Evolutionary conservation across 2,797 vertebrate genomes (phyloP).

Genomic region (Amphiprion clarkii): DNA sequence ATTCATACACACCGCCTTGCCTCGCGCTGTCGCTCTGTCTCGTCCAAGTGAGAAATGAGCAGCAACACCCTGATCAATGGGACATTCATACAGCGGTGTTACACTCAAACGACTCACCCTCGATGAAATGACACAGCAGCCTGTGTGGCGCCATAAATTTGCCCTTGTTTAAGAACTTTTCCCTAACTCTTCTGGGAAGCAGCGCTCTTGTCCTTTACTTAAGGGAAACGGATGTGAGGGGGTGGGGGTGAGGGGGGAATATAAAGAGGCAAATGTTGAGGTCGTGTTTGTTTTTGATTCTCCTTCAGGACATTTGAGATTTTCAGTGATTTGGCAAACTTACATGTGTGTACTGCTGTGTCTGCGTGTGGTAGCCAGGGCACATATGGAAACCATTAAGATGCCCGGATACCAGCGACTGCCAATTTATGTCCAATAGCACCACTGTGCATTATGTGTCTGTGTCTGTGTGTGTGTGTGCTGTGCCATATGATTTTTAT

Average conservation of each 20-base stretch:
- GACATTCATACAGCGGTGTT: conserved; percentile 73
- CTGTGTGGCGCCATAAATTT: conserved; percentile 60
- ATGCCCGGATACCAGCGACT: conserved; percentile 52
- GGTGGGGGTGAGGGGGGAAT: neutral
- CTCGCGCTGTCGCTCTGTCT: conserved; percentile 62
- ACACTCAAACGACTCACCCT: conserved; percentile 46
- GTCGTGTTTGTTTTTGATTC: conserved; percentile 70
- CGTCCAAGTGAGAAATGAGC: conserved; percentile 72
- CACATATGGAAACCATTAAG: conserved; percentile 78
- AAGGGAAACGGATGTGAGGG: conserved; percentile 52
- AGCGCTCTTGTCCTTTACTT: conserved; percentile 44
- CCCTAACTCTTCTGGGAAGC: conserved; percentile 49
- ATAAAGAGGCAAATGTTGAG: conserved; percentile 49
- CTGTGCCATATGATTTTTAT: conserved; percentile 58
- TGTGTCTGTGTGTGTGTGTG: neutral
- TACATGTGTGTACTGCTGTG: conserved; percentile 21
- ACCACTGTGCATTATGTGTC: conserved; percentile 52
- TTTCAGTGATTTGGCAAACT: conserved; percentile 28
- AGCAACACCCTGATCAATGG: conserved; percentile 76
- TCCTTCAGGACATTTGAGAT: conserved; percentile 34
- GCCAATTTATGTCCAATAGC: conserved; percentile 53
- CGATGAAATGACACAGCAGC: conserved; percentile 60
- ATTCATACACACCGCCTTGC: conserved; percentile 58
- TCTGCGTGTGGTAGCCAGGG: conserved; percentile 64
- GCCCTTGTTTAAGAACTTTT: conserved; percentile 68